Evolutionary conservation across 2,113 vertebrate genomes (phyloP), one percentile per base, ranked within the genome.

Genomic region (Phasianus colchicus): DNA sequence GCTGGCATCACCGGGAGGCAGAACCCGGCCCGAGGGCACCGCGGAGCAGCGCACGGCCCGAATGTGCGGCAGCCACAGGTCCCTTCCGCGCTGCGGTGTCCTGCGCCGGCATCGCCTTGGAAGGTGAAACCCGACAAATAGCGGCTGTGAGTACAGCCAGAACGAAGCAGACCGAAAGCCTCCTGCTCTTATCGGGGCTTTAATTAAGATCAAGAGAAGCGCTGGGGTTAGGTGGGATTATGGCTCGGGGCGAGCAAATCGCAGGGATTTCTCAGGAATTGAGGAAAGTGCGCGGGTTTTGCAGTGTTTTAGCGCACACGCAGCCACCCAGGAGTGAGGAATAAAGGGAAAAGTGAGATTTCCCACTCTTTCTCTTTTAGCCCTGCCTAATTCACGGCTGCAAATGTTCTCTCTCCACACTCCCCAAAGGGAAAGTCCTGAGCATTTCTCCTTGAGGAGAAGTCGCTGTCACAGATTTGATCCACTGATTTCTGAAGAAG

Each of bases 221-320:
- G 27, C 27, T 16, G 52, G 27, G 27, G 9, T 54, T 54, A 54
- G 52, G 52, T 29, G 25, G 27, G 52, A 9, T 29, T 54, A 16
- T 29, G 52, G 52, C 24, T 54, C 25, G 52, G 27, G 27, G 27
- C 5, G 52, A 27, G 27, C 14, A 54, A 54, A 54, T 16, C 25
- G 52, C 52, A 54, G 52, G 52, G 52, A 21, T 52, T 86, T 60
- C 75, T 12, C 15, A 14, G 64, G 38, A 55, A 3, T 24, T 50
- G 84, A 55, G 73, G 61, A 84, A 69, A 9, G 7, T 55, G 20
- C 34, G 74, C 1, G 6, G 34, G 48, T 54, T 50, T 75, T 82
- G 16, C 21, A 8, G 22, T 10, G 18, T 58, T 61, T 29, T 61
- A 19, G 14, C 0, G 0, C 27, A 38, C 11, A 8, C 8, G 22